A percentile compares a stretch with the other conserved stretches of the same genome.
Conservation (phyloP, 2,113 vertebrate genomes). For the Xiphophorus hellerii region DNA sequence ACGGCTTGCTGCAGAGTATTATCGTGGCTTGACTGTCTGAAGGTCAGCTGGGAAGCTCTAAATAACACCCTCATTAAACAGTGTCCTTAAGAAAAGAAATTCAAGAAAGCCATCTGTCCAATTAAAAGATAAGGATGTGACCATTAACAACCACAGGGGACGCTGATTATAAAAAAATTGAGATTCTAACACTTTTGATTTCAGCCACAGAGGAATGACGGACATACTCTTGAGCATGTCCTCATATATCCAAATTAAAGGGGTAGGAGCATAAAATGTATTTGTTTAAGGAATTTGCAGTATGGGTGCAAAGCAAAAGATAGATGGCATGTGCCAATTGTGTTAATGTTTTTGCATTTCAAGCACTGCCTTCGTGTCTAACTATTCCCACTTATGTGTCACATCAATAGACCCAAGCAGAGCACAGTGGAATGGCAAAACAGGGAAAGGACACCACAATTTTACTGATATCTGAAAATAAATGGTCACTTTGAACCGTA, state of each 20-base stretch:
- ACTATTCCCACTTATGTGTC: too few species aligned
- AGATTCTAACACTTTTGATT: slow-evolving; percentile 56
- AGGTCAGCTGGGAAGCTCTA: slow-evolving; percentile 60
- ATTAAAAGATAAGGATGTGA: slow-evolving; percentile 76
- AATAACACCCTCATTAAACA: slow-evolving; percentile 67
- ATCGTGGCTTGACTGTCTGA: slow-evolving; percentile 42
- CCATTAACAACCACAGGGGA: slow-evolving; percentile 63
- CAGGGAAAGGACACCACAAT: too few species aligned
- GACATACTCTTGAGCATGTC: not conserved
- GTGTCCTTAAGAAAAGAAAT: slow-evolving; percentile 66
- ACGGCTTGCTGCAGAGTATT: slow-evolving; percentile 16
- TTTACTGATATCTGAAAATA: too few species aligned
- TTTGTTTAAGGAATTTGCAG: slow-evolving; percentile 2
- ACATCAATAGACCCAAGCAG: too few species aligned
- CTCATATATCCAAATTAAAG: slow-evolving; percentile 34
- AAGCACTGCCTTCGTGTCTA: too few species aligned
- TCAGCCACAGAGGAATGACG: slow-evolving; percentile 21
- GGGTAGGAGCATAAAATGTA: slow-evolving; percentile 1
- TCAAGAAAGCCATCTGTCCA: slow-evolving; percentile 63
- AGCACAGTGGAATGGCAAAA: too few species aligned
- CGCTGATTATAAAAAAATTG: slow-evolving; percentile 30
- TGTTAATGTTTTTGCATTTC: too few species aligned
- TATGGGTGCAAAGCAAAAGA: not conserved
- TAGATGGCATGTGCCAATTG: too few species aligned
- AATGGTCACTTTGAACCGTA: too few species aligned